A percentile compares a stretch with the other conserved stretches of the same genome.
phyloP scores from a whole-genome alignment of 2,113 vertebrate genomes.

The Brachyhypopomus gauderio region DNA sequence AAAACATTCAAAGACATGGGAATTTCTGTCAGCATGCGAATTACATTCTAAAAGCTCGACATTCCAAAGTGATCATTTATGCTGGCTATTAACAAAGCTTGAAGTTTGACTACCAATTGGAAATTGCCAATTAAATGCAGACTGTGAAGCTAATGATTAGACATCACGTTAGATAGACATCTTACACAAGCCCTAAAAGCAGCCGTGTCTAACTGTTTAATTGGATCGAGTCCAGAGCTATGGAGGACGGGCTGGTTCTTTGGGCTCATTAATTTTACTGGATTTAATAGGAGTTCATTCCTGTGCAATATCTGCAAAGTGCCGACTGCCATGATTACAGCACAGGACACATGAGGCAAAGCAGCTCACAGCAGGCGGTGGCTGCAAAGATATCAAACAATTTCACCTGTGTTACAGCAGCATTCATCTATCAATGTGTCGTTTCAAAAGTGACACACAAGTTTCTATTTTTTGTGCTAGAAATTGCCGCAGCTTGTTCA shows the following conservation, averaged over 20 bases:
- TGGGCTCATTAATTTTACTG: constrained; percentile 45
- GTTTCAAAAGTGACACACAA: neutral
- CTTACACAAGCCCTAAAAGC: neutral
- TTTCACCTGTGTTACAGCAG: constrained; percentile 9
- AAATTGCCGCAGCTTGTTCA: neutral
- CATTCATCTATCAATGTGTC: neutral
- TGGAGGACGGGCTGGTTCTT: constrained; percentile 33
- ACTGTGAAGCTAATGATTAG: constrained; percentile 24
- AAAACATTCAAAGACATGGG: neutral
- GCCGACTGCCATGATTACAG: constrained; percentile 29
- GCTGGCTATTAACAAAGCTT: constrained; percentile 9
- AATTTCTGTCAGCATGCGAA: neutral
- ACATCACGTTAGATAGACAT: constrained; percentile 23
- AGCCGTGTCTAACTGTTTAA: constrained; percentile 28
- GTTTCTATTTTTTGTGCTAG: neutral
- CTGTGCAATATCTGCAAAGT: constrained; percentile 13
- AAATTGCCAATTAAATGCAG: constrained; percentile 16
- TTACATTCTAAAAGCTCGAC: too few species aligned
- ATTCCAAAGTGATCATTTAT: neutral
- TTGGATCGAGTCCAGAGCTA: constrained; percentile 34
- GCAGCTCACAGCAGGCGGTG: constrained; percentile 2
- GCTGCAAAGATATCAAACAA: constrained; percentile 27
- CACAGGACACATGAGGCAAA: constrained; percentile 11
- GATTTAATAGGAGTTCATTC: constrained; percentile 18
- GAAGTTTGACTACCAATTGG: constrained; percentile 18